These are phyloP conservation scores for Anser brachyrhynchus DNA, from an alignment of 2,113 vertebrate genomes.

Conservation along the genomic window DNA sequence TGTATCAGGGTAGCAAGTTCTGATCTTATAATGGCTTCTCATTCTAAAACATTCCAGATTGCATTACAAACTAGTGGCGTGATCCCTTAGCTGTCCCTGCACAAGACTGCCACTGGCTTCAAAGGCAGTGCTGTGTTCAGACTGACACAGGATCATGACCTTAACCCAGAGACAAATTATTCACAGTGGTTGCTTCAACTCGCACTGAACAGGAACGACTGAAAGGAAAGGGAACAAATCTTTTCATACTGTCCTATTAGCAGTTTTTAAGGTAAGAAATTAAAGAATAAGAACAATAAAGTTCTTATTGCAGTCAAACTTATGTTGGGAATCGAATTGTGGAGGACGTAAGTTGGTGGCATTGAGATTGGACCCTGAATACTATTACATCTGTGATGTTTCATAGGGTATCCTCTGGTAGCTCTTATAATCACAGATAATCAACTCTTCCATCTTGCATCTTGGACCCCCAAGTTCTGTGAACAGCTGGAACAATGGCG, in stretches of 20 bases:
- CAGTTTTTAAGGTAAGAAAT: background rate
- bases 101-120: background rate
- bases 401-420: background rate
- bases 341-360: background rate
- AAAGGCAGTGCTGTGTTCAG: background rate
- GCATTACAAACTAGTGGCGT: background rate
- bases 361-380: background rate
- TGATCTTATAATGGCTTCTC: background rate
- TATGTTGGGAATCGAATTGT: background rate
- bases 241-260: background rate
- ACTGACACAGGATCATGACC: background rate
- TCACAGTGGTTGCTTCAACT: background rate
- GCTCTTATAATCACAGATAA: background rate
- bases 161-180: slow-evolving; percentile 25
- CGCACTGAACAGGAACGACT: background rate
- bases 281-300: background rate
- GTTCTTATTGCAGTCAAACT: background rate
- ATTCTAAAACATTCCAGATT: background rate
- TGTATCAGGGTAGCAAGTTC: background rate
- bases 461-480: background rate
- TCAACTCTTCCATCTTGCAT: background rate
- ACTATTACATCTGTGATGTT: background rate
- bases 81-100: background rate
- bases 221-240: background rate
- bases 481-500: background rate